phyloP scores from a whole-genome alignment of 2,113 vertebrate species.

The Tragelaphus strepsiceros region DNA sequence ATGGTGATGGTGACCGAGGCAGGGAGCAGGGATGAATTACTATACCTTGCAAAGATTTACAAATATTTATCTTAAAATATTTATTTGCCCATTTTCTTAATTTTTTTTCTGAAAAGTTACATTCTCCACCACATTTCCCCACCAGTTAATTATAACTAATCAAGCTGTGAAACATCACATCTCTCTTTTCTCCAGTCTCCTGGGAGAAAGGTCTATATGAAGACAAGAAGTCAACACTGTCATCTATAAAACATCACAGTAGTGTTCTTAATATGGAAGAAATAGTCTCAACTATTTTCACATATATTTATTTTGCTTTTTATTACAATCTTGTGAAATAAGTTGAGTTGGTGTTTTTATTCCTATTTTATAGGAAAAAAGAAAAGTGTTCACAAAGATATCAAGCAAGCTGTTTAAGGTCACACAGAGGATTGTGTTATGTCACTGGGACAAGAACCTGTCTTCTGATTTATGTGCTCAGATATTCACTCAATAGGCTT shows the following conservation, averaged over 20 bases:
- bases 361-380: not conserved
- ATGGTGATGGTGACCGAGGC: accelerated
- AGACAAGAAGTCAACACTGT: not conserved
- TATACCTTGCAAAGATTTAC: not conserved
- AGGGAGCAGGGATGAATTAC: not conserved
- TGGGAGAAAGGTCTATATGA: not conserved
- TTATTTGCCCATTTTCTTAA: not conserved
- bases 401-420: not conserved
- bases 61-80: not conserved
- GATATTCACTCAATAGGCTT: not conserved
- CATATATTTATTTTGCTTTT: not conserved
- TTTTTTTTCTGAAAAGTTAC: not conserved
- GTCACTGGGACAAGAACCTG: not conserved
- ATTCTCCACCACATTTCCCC: not conserved
- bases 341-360: not conserved
- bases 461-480: not conserved
- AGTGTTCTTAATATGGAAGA: not conserved
- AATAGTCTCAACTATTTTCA: not conserved
- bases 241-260: not conserved
- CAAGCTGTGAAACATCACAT: not conserved
- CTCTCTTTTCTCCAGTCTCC: not conserved
- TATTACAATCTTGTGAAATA: not conserved
- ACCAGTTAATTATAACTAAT: not conserved
- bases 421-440: not conserved
- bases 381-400: not conserved